Percentiles rank a stretch among this genome's conserved stretches.
Evolutionary conservation across 92 coral and sea anemone genomes (phyloP).

Genomic region (Paramuricea clavata): DNA sequence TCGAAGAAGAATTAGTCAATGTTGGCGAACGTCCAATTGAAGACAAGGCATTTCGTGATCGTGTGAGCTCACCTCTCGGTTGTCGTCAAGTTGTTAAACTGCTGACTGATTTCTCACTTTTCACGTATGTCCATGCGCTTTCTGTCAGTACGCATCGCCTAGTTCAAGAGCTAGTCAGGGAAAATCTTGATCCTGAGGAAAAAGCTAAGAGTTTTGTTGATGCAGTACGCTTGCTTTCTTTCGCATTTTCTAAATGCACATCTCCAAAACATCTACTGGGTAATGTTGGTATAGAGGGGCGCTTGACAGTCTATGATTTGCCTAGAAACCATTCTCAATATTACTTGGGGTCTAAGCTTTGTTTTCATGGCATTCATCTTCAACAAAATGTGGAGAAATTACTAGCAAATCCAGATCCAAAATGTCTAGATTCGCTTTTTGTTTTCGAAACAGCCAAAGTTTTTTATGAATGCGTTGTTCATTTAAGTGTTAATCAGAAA

Average conservation of each 20-base stretch:
- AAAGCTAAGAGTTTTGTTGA: no score
- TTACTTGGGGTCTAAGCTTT: not conserved
- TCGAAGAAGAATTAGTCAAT: no score
- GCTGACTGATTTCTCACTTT: no score
- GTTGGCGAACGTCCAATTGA: no score
- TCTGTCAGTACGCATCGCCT: no score
- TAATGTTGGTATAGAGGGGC: not conserved
- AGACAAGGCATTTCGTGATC: no score
- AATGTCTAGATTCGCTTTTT: not conserved
- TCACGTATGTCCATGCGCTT: no score
- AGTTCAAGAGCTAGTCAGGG: no score
- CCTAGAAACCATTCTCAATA: not conserved
- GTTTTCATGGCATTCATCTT: not conserved
- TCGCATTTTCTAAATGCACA: slow-evolving; percentile 13
- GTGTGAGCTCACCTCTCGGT: no score
- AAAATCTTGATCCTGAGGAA: no score
- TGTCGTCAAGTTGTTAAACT: no score
- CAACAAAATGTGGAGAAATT: not conserved
- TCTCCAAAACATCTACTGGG: not conserved
- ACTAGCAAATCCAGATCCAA: not conserved
- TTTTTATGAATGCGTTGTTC: slow-evolving; percentile 38
- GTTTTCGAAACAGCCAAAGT: slow-evolving; percentile 7
- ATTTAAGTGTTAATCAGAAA: slow-evolving; percentile 21
- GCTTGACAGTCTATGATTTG: not conserved
- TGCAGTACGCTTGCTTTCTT: slow-evolving; percentile 8